Conservation (phyloP, 2,888 invertebrate species). For the Orthosia gracilis region DNA sequence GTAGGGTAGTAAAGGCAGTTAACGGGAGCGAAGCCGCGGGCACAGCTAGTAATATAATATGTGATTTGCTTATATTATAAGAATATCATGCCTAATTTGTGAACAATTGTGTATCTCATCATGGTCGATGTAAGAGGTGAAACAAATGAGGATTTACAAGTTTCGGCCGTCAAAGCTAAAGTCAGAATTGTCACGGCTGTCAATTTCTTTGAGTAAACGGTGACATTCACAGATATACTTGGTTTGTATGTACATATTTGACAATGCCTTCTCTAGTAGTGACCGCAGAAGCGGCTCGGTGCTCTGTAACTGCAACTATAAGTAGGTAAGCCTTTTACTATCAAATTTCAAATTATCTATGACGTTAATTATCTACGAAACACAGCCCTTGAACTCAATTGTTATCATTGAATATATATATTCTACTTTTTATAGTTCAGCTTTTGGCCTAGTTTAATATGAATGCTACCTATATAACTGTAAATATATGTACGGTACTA, state of each 20-base stretch:
- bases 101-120: neutral
- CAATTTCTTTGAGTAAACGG: too few species aligned
- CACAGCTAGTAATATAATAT: too few species aligned
- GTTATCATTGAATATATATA: constrained; percentile 36
- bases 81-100: too few species aligned
- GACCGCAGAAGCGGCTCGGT: too few species aligned
- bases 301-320: neutral
- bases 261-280: too few species aligned
- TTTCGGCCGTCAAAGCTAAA: too few species aligned
- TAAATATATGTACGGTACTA: neutral
- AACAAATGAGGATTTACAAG: neutral
- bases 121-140: neutral
- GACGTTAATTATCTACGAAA: constrained; percentile 5
- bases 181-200: too few species aligned
- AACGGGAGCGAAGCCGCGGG: too few species aligned
- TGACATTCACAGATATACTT: too few species aligned
- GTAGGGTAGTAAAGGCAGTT: too few species aligned
- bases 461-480: constrained; percentile 5
- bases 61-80: too few species aligned
- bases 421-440: constrained; percentile 17
- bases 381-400: constrained; percentile 42
- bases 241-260: too few species aligned
- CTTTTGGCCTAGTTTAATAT: neutral
- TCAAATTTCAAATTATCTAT: neutral
- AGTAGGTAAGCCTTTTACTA: neutral